These are phyloP conservation scores for Spodoptera littoralis DNA, from an alignment of 2,888 invertebrate genomes.

Conservation along the genomic window DNA sequence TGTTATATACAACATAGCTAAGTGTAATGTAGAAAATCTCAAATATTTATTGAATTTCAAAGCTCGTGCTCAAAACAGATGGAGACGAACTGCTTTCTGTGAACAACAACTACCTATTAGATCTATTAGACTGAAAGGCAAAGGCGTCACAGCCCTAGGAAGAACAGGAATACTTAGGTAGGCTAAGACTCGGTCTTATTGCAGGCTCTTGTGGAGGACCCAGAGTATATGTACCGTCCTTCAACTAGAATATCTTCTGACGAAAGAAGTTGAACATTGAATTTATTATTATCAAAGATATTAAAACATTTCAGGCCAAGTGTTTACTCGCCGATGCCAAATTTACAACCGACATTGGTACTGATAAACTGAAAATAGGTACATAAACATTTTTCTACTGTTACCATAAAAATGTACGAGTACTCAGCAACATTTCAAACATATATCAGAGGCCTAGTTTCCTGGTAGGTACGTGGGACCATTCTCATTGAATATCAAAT, in stretches of 20 bases:
- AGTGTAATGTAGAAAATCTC: conserved; percentile 52
- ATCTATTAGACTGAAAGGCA: conserved; percentile 68
- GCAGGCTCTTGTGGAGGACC: conserved; percentile 68
- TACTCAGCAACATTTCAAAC: conserved; percentile 46
- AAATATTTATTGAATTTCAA: conserved; percentile 50
- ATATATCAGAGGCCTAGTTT: conserved; percentile 77
- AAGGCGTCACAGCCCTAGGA: conserved; percentile 56
- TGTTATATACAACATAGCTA: conserved; percentile 55
- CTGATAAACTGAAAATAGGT: conserved; percentile 29
- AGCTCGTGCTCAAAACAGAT: conserved; percentile 60
- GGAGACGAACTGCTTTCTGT: conserved; percentile 50
- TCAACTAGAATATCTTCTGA: conserved; percentile 66
- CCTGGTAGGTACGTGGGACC: conserved; percentile 84
- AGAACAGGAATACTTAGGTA: conserved; percentile 60
- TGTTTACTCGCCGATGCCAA: conserved; percentile 69
- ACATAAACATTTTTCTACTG: conserved; percentile 42
- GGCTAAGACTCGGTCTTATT: conserved; percentile 41
- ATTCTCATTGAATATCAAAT: conserved; percentile 84
- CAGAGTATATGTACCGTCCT: conserved; percentile 80
- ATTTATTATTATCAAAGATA: conserved; percentile 61
- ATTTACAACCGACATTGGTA: conserved; percentile 57
- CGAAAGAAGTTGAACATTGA: conserved; percentile 58
- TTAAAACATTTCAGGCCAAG: conserved; percentile 64
- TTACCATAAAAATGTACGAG: conserved; percentile 40
- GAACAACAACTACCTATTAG: conserved; percentile 56